These are phyloP conservation scores for Ellobium chinense DNA, from an alignment of 2,888 invertebrate species.

Conservation along the genomic window DNA sequence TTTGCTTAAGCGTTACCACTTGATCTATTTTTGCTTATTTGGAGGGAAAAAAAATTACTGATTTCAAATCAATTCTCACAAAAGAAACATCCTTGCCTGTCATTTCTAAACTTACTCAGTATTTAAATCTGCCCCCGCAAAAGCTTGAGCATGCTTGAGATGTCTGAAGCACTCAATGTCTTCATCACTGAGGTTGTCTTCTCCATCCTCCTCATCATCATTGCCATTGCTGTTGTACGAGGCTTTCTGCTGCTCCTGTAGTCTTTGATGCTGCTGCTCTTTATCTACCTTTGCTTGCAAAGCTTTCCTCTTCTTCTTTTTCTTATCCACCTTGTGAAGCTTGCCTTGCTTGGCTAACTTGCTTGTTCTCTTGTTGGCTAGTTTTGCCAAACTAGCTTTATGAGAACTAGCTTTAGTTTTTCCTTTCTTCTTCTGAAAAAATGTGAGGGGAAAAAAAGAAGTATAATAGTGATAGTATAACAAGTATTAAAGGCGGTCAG, in stretches of 20 bases:
- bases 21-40: too few species aligned
- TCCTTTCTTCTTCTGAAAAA: slow-evolving; percentile 25
- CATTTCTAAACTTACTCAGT: slow-evolving; percentile 28
- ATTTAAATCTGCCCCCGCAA: slow-evolving; percentile 29
- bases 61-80: too few species aligned
- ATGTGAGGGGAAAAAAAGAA: not conserved
- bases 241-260: not conserved
- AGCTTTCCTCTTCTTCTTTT: slow-evolving; percentile 24
- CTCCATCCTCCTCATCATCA: slow-evolving; percentile 1
- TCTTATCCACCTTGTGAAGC: slow-evolving; percentile 45
- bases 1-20: too few species aligned
- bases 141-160: slow-evolving; percentile 33
- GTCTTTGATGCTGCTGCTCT: not conserved
- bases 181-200: slow-evolving; percentile 50
- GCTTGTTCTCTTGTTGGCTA: slow-evolving; percentile 62
- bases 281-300: slow-evolving; percentile 18
- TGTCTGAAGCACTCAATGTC: slow-evolving; percentile 54
- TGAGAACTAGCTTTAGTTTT: slow-evolving; percentile 31
- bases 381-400: slow-evolving; percentile 51
- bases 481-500: not conserved
- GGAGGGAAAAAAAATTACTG: too few species aligned
- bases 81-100: too few species aligned
- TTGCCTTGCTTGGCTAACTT: slow-evolving; percentile 68
- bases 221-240: not conserved
- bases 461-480: too few species aligned